phyloP scores from a whole-genome alignment of 2,797 vertebrate genomes.

The Netta rufina region DNA sequence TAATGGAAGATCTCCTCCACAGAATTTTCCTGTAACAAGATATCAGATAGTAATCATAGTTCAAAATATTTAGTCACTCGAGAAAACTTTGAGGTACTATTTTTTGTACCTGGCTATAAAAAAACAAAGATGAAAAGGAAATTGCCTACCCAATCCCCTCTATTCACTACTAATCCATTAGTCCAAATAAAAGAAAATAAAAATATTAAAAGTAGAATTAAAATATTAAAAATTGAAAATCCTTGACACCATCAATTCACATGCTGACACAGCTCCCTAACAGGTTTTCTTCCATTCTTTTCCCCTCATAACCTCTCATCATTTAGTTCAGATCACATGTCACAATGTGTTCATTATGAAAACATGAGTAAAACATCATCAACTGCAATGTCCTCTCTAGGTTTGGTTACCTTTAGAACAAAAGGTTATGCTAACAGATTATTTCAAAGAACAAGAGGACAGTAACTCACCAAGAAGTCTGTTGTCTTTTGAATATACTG shows the following conservation, averaged over 20 bases:
- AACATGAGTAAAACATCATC: neutral
- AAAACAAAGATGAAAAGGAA: neutral
- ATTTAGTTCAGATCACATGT: neutral
- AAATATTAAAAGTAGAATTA: too few species aligned
- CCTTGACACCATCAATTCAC: neutral
- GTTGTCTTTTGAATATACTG: constrained; percentile 68
- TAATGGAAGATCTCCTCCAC: constrained; percentile 72
- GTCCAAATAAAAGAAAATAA: neutral
- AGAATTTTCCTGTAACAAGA: constrained; percentile 80
- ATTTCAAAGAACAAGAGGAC: neutral
- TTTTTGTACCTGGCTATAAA: neutral
- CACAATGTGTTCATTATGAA: neutral
- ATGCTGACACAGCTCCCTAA: neutral
- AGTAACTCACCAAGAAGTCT: constrained; percentile 79
- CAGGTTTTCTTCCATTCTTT: neutral
- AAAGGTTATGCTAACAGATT: neutral
- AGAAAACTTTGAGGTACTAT: neutral
- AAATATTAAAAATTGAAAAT: neutral
- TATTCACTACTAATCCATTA: neutral
- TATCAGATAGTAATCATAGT: neutral
- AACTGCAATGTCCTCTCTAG: neutral
- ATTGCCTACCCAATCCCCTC: neutral
- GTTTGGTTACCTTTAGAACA: neutral
- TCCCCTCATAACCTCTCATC: neutral
- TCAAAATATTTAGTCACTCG: neutral